phyloP scores from a whole-genome alignment of 1,140 invertebrate species.

The Drosophila suzukii region DNA sequence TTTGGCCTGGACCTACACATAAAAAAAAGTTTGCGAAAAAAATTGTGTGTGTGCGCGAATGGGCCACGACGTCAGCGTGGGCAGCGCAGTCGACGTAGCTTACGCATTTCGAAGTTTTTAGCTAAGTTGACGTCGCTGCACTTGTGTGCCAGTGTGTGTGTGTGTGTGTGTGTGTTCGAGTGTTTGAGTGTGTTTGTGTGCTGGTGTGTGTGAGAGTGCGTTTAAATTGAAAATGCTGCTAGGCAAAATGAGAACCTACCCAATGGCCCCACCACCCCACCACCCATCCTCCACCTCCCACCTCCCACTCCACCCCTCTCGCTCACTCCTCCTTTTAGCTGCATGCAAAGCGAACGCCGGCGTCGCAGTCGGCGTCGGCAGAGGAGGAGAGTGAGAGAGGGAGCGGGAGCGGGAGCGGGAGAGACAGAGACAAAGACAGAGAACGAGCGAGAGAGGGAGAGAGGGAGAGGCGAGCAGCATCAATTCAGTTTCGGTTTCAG shows the following conservation, averaged over 20 bases:
- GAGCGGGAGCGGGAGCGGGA: neutral
- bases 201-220: conserved; percentile 41
- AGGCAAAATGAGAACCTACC: conserved; percentile 38
- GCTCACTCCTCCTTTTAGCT: conserved; percentile 5
- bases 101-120: conserved; percentile 79
- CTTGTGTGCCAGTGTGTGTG: conserved; percentile 20
- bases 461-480: conserved; percentile 47
- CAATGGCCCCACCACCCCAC: neutral
- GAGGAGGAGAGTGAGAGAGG: conserved; percentile 7
- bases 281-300: neutral
- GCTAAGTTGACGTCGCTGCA: conserved; percentile 64
- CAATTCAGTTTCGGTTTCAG: conserved; percentile 78
- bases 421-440: neutral
- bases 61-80: conserved; percentile 28
- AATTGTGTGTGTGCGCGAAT: conserved; percentile 38
- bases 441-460: neutral
- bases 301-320: conserved; percentile 1
- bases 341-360: conserved; percentile 34
- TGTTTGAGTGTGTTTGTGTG: conserved; percentile 13
- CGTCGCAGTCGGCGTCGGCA: conserved; percentile 12
- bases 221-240: conserved; percentile 75
- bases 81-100: conserved; percentile 38
- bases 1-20: conserved; percentile 44
- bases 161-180: conserved; percentile 16
- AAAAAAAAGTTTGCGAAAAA: conserved; percentile 31